Base-by-base conservation (phyloP, 2,113 vertebrate genomes). In the Stegastes partitus region DNA sequence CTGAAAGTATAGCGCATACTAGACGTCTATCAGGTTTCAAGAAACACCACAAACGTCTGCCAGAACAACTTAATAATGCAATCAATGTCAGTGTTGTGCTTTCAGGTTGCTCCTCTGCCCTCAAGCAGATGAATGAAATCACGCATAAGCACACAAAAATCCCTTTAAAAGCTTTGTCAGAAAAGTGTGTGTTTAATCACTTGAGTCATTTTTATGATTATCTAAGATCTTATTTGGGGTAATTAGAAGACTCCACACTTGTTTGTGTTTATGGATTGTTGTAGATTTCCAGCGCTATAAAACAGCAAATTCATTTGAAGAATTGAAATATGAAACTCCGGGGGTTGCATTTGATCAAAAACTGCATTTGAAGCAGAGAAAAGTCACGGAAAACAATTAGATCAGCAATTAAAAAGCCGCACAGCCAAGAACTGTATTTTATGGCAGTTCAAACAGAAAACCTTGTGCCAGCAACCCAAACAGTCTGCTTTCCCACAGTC, bases 371-470 rank as follows among this genome's bases (percentile, higher is more conserved):
- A 83, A 80, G 14, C 55, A 28, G 28, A 61, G 19, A n/a, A 21
- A 72, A 58, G 7, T 61, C 21, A 31, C 22, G 49, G 54, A 66
- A 66, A 77, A 73, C 39, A 80, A 73, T 66, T 57, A 49, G 23
- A 78, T 71, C 45, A 70, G 37, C 57, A 80, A 77, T 68, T 51
- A 50, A 61, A n/a, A 81, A 80, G 57, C 68, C 49, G 47, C 67
- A 73, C 26, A 51, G 25, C 55, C 55, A 74, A 45, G 23, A 77
- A 57, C 54, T 56, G 3, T 57, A 25, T 71, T 74, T 75, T 67
- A 70, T 74, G 28, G 34, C 23, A 0, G 53, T 56, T 61, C 28
- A 84, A 70, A 78, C 65, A 63, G 65, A 39, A 67, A 67, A 81
- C 14, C 2, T 34, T 37, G 18, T 44, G 51, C 66, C 79, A 66